A percentile compares a stretch with the other conserved stretches of the same genome.
These are phyloP conservation scores for Capitulum mitella DNA, from an alignment of 2,888 invertebrate species.

Conservation along the genomic window DNA sequence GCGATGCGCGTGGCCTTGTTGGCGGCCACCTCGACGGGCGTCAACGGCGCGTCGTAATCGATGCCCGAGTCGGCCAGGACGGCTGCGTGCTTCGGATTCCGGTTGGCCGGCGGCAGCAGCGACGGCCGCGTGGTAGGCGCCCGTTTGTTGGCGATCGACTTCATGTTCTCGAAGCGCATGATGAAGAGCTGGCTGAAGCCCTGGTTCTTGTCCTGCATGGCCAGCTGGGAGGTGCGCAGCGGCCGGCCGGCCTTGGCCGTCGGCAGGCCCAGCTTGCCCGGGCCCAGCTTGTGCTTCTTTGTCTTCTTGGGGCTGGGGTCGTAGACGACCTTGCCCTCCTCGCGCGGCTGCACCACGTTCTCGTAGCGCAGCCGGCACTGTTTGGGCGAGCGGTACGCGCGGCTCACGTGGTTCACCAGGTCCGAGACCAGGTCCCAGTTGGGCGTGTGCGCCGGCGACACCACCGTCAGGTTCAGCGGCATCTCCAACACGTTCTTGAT, in stretches of 20 bases:
- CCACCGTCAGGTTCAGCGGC: conserved; percentile 63
- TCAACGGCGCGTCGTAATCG: conserved; percentile 70
- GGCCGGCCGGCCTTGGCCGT: conserved; percentile 55
- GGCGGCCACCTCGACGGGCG: conserved; percentile 71
- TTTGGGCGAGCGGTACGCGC: conserved; percentile 78
- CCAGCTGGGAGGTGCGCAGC: conserved; percentile 59
- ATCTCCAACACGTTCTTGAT: conserved; percentile 48
- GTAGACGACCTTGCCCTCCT: conserved; percentile 60
- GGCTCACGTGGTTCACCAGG: conserved; percentile 76
- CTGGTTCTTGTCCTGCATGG: conserved; percentile 66
- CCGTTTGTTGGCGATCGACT: conserved; percentile 53
- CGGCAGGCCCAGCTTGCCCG: conserved; percentile 62
- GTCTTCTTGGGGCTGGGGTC: conserved; percentile 57
- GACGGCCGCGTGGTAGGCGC: conserved; percentile 65
- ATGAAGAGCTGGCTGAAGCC: conserved; percentile 60
- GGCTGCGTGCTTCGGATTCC: conserved; percentile 75
- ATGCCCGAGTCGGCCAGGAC: conserved; percentile 77
- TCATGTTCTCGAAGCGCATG: conserved; percentile 67
- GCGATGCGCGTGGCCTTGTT: conserved; percentile 76
- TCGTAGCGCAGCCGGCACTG: conserved; percentile 89
- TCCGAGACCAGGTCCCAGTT: conserved; percentile 96
- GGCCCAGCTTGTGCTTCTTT: conserved; percentile 71
- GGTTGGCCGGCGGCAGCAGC: conserved; percentile 59
- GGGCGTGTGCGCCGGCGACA: conserved; percentile 75
- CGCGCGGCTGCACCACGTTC: conserved; percentile 74